Evolutionary conservation across 1,140 invertebrate genomes (phyloP), one percentile per base, ranked within the genome.

Genomic region (Periplaneta americana): DNA sequence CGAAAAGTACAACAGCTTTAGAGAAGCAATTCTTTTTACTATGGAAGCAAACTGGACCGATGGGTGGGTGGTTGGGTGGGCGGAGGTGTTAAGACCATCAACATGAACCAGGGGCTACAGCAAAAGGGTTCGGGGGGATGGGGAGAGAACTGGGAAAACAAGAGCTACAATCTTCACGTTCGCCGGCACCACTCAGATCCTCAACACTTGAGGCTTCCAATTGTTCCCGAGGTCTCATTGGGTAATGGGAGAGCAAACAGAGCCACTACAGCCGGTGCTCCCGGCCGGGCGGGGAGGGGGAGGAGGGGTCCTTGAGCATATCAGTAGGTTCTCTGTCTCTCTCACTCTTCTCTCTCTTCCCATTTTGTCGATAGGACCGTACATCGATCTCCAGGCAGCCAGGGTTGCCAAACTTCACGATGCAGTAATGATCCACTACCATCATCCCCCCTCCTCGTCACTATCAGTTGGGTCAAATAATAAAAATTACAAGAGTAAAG

Each of bases 211-310:
- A 80, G 79, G 34, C 79, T 74, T 80, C 75, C 79, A 80, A 80
- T 80, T 80, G 79, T 80, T 80, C 79, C 22, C 48, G 48, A 36
- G 76, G 79, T 80, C 79, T 80, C 39, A 80, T 80, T 80, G 79
- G 79, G 48, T 80, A 80, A 80, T 80, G 79, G 79, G 34, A 80
- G 37, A 34, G 79, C 79, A 80, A 80, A 80, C 79, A 80, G 28
- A 22, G 31, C 34, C 76, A 34, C 28, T 36, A 22, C n/a, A 35
- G 36, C 22, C 79, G 48, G 34, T 17, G 48, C 28, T 34, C 33
- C 66, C 79, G 79, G 79, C 15, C 18, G 34, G 2, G 6, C 6
- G 34, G 34, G 34, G 1, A n/a, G 74, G 22, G 10, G 39, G 48
- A 2, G 48, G 48, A 28, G 48, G 48, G 48, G 75, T 77, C 75